phyloP scores from a whole-genome alignment of 2,113 vertebrate genomes.

The Grallaria varia region DNA sequence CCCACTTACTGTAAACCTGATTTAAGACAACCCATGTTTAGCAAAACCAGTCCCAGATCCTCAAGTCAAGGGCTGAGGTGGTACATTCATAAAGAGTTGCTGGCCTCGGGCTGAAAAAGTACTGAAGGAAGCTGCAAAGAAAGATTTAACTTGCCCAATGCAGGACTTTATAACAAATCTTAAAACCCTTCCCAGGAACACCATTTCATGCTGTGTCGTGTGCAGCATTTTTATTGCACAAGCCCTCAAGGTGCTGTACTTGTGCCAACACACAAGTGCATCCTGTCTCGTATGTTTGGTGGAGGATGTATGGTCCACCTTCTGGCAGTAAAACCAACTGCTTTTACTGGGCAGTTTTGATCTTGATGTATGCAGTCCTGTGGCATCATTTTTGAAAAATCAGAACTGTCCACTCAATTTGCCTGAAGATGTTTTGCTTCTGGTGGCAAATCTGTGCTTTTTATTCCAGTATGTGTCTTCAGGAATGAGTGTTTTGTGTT shows the following conservation, averaged over 20 bases:
- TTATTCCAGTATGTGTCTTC: neutral
- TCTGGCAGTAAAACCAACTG: neutral
- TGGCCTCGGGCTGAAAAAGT: neutral
- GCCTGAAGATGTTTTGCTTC: neutral
- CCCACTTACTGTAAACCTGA: neutral
- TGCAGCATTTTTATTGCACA: neutral
- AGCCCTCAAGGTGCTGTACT: neutral
- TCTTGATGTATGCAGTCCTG: neutral
- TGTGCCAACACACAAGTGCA: neutral
- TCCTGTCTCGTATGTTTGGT: neutral
- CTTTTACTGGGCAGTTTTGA: neutral
- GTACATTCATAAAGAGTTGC: neutral
- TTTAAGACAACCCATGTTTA: neutral
- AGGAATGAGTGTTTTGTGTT: neutral
- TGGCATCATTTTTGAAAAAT: neutral
- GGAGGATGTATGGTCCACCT: neutral
- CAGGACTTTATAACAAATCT: neutral
- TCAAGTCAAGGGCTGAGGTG: neutral
- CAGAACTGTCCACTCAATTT: neutral
- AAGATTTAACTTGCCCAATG: neutral
- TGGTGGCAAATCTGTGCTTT: neutral
- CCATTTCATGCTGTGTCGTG: neutral
- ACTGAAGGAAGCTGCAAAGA: neutral
- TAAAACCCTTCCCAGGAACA: neutral
- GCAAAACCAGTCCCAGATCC: neutral